Evolutionary conservation across 2,888 invertebrate genomes (phyloP).

Genomic region (Agrochola circellaris): DNA sequence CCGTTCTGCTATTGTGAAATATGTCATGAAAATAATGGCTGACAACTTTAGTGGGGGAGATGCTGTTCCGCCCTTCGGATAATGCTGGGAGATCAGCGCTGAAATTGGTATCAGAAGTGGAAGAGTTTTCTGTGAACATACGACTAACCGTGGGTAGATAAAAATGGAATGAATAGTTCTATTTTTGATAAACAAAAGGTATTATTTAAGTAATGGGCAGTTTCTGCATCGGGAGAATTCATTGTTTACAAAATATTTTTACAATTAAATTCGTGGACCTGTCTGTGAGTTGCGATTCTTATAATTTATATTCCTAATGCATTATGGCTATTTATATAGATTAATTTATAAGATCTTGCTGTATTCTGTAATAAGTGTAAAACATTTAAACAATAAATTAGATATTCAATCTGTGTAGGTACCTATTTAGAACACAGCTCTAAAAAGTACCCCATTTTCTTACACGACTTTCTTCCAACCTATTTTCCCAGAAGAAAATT

Average conservation of each 20-base stretch:
- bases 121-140: neutral
- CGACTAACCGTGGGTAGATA: neutral
- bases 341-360: neutral
- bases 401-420: conserved; percentile 1
- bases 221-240: neutral
- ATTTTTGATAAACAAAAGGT: neutral
- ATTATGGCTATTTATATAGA: neutral
- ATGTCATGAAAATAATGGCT: conserved; percentile 85
- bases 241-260: neutral
- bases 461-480: conserved; percentile 25
- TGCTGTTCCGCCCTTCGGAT: conserved; percentile 69
- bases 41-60: conserved; percentile 71
- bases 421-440: conserved; percentile 12
- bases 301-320: neutral
- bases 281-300: neutral
- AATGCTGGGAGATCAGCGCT: conserved; percentile 64
- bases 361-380: neutral
- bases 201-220: neutral
- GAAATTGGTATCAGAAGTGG: conserved; percentile 36
- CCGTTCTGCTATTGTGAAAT: conserved; percentile 80
- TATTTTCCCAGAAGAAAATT: conserved; percentile 45
- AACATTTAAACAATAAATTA: conserved; percentile 3
- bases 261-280: neutral
- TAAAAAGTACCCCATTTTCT: conserved; percentile 38
- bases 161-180: neutral